Evolutionary conservation across 2,113 vertebrate species (phyloP).

Genomic region (Callocephalon fimbriatum): DNA sequence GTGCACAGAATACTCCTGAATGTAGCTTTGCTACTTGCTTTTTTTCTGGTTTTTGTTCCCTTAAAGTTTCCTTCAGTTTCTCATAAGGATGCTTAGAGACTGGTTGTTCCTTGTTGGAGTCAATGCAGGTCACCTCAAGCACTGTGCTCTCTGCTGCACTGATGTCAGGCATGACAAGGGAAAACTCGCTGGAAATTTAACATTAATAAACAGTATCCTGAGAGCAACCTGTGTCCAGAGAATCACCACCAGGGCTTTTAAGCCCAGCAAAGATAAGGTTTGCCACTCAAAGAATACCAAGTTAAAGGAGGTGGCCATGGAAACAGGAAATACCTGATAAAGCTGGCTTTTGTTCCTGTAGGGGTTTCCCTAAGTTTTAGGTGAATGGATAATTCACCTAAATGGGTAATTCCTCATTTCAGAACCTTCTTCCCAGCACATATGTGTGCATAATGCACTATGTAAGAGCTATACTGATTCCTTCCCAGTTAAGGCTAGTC

Average conservation of each 20-base stretch:
- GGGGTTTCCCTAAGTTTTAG: neutral
- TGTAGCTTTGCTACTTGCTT: neutral
- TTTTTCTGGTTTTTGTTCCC: neutral
- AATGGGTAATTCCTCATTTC: neutral
- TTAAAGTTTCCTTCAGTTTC: neutral
- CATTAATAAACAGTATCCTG: neutral
- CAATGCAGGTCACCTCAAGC: neutral
- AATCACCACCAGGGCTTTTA: neutral
- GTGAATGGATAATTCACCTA: neutral
- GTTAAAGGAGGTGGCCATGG: neutral
- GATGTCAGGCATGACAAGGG: neutral
- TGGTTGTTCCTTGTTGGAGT: neutral
- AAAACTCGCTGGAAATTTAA: neutral
- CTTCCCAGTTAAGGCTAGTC: neutral
- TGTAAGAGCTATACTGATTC: neutral
- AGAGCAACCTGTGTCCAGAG: neutral
- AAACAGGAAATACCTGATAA: neutral
- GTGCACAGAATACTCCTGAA: neutral
- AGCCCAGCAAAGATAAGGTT: neutral
- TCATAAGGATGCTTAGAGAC: neutral
- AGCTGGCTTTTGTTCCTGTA: neutral
- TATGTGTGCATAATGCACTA: rapidly evolving
- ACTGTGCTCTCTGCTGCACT: neutral
- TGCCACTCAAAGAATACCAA: neutral
- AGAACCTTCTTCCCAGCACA: neutral